These are phyloP conservation scores for Cyclargus thomasi DNA, from an alignment of 1,140 invertebrate species.

Conservation along the genomic window DNA sequence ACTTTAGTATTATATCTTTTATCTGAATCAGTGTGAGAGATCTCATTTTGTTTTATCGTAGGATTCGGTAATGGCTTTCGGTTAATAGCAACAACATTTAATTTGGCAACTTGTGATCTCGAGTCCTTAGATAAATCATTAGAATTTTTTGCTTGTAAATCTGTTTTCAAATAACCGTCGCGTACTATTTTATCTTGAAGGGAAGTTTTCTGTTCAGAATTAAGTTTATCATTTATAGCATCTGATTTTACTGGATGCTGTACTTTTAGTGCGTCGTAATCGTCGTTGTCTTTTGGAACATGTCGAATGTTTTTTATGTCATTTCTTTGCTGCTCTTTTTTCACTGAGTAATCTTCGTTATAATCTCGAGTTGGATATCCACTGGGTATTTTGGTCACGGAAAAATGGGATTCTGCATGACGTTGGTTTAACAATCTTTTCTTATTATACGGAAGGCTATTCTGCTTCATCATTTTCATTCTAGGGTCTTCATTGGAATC, in stretches of 20 bases:
- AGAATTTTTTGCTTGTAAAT: not conserved
- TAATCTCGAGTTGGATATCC: not conserved
- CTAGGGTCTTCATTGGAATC: slow-evolving; percentile 37
- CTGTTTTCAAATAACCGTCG: not conserved
- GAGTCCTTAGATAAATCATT: not conserved
- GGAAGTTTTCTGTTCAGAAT: no score
- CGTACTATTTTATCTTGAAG: no score
- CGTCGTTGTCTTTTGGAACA: not conserved
- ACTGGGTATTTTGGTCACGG: not conserved
- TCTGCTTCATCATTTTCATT: not conserved
- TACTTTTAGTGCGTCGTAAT: no score
- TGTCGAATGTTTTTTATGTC: not conserved
- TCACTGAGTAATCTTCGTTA: not conserved
- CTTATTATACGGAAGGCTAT: not conserved
- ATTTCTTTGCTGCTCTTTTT: not conserved
- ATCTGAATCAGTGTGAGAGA: not conserved
- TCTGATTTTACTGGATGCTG: no score
- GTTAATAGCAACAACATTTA: not conserved
- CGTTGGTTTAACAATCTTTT: not conserved
- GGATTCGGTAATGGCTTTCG: not conserved
- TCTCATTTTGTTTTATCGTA: not conserved
- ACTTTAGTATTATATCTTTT: not conserved
- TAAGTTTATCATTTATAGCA: no score
- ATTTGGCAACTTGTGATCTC: not conserved
- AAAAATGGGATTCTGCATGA: not conserved